Conservation (phyloP, 1,140 invertebrate genomes). For the Acromyrmex heyeri region DNA sequence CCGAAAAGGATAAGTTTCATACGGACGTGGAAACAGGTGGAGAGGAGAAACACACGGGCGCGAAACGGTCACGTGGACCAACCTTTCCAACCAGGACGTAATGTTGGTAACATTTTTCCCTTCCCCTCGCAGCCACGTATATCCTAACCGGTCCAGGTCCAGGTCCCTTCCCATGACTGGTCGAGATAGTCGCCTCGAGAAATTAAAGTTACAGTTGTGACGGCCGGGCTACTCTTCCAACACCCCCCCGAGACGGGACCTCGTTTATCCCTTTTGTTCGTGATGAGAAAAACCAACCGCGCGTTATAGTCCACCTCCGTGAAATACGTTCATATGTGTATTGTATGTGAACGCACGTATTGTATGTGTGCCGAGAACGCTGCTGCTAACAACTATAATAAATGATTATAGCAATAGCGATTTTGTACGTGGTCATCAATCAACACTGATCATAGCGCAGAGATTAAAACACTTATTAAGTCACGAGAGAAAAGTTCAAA, state of each 20-base stretch:
- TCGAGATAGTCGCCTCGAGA: constrained; percentile 59
- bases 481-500: constrained; percentile 3
- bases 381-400: constrained; percentile 35
- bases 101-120: not conserved
- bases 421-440: constrained; percentile 47
- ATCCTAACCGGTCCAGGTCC: not conserved
- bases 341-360: not conserved
- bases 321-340: constrained; percentile 19
- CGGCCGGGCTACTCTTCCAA: not conserved
- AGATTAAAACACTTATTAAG: constrained; percentile 47
- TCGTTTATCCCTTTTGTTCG: constrained; percentile 53
- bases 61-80: not conserved
- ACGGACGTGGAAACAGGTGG: constrained; percentile 50
- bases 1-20: constrained; percentile 57
- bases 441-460: constrained; percentile 36
- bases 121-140: not conserved
- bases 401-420: constrained; percentile 35
- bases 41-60: not conserved
- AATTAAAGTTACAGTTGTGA: constrained; percentile 58
- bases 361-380: not conserved
- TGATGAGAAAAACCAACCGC: constrained; percentile 57
- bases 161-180: constrained; percentile 15
- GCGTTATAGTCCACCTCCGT: not conserved
- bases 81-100: not conserved
- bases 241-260: constrained; percentile 35